Evolutionary conservation across 2,113 vertebrate species (phyloP), one percentile per base, ranked within the genome.

Genomic region (Glaucidium brasilianum): DNA sequence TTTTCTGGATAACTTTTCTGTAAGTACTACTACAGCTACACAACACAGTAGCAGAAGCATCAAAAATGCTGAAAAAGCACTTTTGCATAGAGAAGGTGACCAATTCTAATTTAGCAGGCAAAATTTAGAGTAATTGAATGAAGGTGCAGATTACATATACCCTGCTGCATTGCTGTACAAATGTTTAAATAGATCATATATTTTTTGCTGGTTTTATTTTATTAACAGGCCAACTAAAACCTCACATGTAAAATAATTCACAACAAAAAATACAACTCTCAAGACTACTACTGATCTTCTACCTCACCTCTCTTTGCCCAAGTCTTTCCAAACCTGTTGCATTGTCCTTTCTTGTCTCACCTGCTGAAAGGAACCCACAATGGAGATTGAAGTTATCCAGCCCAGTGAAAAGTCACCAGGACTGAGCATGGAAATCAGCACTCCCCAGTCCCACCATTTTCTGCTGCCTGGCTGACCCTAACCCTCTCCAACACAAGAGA

Each of bases 181-280:
- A 68, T 30, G 34, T 67, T 92, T 91, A 81, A 80, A 71, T 2
- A 85, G 56, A 59, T 37, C 32, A 35, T 68, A 32, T 12, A 39
- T 78, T 89, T 78, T 89, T 94, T 92, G 26, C 32, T 78, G 21
- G 12, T 14, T 89, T 92, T 87, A n/a, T 91, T 96, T 91, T 81
- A 91, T 47, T 78, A 91, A 87, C 26, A 63, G 35, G 62, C 30
- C 43, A 82, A 52, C 30, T 76, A 63, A 92, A 89, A 66, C 27
- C 63, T 94, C 67, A 45, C 15, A 53, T 3, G 0, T 41, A 72
- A 84, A 92, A 81, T 47, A 77, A 86, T 30, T 41, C 22, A 43
- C 56, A 84, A 52, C 0, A 0, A 77, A 91, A 94, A 41, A 9
- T 14, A 91, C 16, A 84, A 20, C 29, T n/a, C 55, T 68, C 29